phyloP scores from a whole-genome alignment of 2,113 vertebrate genomes.

The Calypte anna region DNA sequence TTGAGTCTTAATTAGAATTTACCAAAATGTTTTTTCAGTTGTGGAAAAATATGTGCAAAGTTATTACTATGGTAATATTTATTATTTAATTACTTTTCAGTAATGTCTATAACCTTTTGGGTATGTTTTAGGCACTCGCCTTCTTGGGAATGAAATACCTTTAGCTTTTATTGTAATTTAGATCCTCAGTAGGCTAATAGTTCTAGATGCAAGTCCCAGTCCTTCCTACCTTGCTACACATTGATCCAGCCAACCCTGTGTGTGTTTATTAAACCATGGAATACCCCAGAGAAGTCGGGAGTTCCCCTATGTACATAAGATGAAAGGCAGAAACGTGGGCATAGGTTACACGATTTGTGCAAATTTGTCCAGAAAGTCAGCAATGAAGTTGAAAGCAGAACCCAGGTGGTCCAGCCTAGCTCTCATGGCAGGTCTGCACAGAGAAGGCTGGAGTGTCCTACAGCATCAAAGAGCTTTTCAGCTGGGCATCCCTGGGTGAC shows the following conservation, averaged over 20 bases:
- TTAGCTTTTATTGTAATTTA: not conserved
- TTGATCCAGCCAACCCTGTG: not conserved
- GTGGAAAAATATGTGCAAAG: conserved; percentile 6
- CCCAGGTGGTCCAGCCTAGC: rapidly evolving
- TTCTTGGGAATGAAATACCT: not conserved
- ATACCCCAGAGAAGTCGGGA: not conserved
- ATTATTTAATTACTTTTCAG: not conserved
- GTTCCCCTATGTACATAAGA: not conserved
- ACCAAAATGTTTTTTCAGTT: not conserved
- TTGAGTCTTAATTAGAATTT: conserved; percentile 18
- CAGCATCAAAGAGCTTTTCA: not conserved
- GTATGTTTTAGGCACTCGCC: not conserved
- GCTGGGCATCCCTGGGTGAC: not conserved
- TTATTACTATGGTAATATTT: conserved; percentile 8
- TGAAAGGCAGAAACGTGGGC: not conserved
- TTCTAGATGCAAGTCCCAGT: not conserved
- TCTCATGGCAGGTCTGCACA: not conserved
- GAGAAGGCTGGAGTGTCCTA: not conserved
- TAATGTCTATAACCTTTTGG: not conserved
- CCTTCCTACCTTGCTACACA: not conserved
- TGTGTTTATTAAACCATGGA: not conserved
- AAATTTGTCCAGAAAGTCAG: not conserved
- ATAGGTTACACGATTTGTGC: not conserved
- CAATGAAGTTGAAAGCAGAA: not conserved
- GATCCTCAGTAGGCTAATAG: not conserved